Evolutionary conservation across 2,888 invertebrate species (phyloP).

Genomic region (Rhagonycha fulva): DNA sequence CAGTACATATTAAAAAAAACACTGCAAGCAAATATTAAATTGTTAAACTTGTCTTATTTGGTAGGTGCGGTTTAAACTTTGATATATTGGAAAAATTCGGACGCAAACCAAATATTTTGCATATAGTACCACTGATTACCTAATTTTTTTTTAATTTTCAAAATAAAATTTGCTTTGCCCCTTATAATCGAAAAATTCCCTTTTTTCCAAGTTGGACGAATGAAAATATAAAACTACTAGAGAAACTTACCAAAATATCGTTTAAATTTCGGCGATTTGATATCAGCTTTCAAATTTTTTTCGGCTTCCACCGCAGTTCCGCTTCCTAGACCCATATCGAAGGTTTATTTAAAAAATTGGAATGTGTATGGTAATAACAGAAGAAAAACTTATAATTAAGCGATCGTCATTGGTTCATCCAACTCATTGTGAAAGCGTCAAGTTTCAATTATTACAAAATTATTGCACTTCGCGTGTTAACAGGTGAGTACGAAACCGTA

Average conservation of each 20-base stretch:
- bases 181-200: no score
- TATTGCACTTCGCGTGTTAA: neutral
- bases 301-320: slow-evolving; percentile 8
- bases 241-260: neutral
- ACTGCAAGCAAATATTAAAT: neutral
- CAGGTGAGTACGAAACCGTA: slow-evolving; percentile 9
- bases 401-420: neutral
- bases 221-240: neutral
- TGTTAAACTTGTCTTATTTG: neutral
- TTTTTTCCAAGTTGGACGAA: no score
- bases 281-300: neutral
- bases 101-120: no score
- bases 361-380: neutral
- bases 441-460: neutral
- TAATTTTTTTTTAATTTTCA: no score
- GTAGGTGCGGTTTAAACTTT: neutral
- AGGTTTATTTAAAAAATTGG: slow-evolving; percentile 2
- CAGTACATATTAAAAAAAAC: no score
- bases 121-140: no score
- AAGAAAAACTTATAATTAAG: neutral
- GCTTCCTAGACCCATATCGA: slow-evolving; percentile 12
- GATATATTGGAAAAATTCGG: no score
- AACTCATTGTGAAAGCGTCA: neutral
- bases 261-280: neutral
- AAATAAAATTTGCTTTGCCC: no score